Percentiles rank a stretch among this genome's conserved stretches.
Conservation (phyloP, 1,140 invertebrate species). For the Aphis craccivora region DNA sequence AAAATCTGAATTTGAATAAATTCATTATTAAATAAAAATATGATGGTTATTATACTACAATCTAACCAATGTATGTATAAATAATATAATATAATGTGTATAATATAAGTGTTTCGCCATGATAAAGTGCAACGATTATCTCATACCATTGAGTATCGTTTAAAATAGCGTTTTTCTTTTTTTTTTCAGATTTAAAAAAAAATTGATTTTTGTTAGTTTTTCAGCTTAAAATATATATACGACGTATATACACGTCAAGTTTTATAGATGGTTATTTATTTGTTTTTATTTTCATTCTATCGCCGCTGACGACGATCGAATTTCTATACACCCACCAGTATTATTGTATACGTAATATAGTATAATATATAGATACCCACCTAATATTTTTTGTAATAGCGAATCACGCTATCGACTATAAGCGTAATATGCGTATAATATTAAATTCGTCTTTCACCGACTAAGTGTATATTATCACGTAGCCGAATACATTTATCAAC, state of each 20-base stretch:
- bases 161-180: neutral
- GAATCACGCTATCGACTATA: conserved; percentile 1
- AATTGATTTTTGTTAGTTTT: conserved; percentile 12
- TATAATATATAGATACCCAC: neutral
- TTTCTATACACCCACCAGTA: neutral
- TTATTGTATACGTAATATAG: neutral
- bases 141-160: neutral
- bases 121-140: neutral
- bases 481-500: conserved; percentile 21
- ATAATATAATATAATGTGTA: neutral
- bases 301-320: neutral
- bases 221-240: neutral
- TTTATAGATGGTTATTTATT: neutral
- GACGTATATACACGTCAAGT: neutral
- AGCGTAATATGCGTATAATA: neutral
- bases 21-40: too few relatives aligned
- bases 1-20: too few relatives aligned
- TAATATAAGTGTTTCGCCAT: neutral
- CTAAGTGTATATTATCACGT: conserved; percentile 5
- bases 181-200: neutral
- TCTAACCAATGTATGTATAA: too few relatives aligned
- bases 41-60: too few relatives aligned
- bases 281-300: neutral
- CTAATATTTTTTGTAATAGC: neutral
- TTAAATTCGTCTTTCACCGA: neutral